phyloP scores from a whole-genome alignment of 2,113 vertebrate genomes.

The Cyprinodon tularosa region DNA sequence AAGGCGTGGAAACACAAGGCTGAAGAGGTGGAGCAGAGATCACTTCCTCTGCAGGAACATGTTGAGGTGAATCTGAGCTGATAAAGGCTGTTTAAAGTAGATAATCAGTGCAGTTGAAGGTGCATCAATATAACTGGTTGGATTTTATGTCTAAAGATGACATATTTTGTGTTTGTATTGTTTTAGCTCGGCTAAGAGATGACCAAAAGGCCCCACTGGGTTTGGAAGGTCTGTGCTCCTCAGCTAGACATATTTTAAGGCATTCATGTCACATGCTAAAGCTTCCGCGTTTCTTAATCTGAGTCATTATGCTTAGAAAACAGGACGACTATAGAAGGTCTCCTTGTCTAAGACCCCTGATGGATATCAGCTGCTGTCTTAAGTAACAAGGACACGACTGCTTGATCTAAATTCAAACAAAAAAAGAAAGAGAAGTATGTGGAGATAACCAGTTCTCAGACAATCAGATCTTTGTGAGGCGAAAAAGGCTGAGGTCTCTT shows the following conservation, averaged over 20 bases:
- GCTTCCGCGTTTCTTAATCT: constrained; percentile 40
- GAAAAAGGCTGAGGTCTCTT: constrained; percentile 33
- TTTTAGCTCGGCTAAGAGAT: not conserved
- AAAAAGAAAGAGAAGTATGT: constrained; percentile 24
- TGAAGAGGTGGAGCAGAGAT: constrained; percentile 10
- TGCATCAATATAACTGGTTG: not conserved
- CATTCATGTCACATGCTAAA: constrained; percentile 35
- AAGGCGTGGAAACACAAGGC: constrained; percentile 12
- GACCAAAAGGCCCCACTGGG: constrained; percentile 7
- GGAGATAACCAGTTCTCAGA: constrained; percentile 59
- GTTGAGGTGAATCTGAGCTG: not conserved
- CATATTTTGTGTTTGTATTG: not conserved
- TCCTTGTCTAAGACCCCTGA: constrained; percentile 55
- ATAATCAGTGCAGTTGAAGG: not conserved
- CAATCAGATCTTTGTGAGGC: constrained; percentile 67
- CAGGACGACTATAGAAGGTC: constrained; percentile 22
- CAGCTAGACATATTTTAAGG: constrained; percentile 28
- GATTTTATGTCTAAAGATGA: not conserved
- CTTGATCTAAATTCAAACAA: constrained; percentile 39
- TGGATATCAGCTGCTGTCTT: constrained; percentile 64
- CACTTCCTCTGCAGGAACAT: not conserved
- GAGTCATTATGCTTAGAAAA: constrained; percentile 40
- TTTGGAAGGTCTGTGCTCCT: not conserved
- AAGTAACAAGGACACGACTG: constrained; percentile 59
- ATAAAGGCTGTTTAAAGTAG: constrained; percentile 6